These are phyloP conservation scores for Mythimna vitellina DNA, from an alignment of 2,888 invertebrate genomes.

Conservation along the genomic window DNA sequence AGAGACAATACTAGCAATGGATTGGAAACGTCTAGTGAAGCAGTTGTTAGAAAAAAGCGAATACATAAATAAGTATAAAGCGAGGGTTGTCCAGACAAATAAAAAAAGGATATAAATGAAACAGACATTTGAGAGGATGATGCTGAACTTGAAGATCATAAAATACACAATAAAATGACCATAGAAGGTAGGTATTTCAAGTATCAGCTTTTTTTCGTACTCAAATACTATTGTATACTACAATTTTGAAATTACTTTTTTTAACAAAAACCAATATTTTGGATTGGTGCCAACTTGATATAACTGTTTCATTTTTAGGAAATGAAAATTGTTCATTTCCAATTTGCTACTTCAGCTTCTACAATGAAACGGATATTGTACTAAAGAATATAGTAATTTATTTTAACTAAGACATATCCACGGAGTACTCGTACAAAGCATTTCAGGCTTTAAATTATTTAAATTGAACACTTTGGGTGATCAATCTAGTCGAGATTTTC, in stretches of 20 bases:
- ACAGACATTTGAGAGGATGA: neutral
- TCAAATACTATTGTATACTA: neutral
- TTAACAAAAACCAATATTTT: conserved; percentile 22
- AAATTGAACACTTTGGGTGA: conserved; percentile 14
- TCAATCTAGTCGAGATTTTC: conserved; percentile 1
- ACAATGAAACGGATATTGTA: conserved; percentile 19
- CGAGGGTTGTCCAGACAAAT: neutral
- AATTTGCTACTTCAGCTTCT: conserved; percentile 25
- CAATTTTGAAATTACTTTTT: neutral
- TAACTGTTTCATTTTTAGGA: conserved; percentile 14
- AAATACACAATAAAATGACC: neutral
- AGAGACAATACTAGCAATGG: conserved; percentile 16
- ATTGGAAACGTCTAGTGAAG: conserved; percentile 13
- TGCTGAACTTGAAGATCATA: neutral
- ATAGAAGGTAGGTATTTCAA: neutral
- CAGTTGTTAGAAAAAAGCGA: neutral
- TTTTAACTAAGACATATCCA: conserved; percentile 2
- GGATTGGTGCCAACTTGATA: conserved; percentile 52
- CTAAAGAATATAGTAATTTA: conserved; percentile 31
- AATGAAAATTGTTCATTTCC: conserved; percentile 37
- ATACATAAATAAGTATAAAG: neutral
- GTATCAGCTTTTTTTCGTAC: neutral
- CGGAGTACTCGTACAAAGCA: neutral
- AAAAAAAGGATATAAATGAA: neutral
- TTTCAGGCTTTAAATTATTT: conserved; percentile 21